These are phyloP conservation scores for Leptarthrus brevirostris DNA, from an alignment of 2,888 invertebrate species.

Conservation along the genomic window DNA sequence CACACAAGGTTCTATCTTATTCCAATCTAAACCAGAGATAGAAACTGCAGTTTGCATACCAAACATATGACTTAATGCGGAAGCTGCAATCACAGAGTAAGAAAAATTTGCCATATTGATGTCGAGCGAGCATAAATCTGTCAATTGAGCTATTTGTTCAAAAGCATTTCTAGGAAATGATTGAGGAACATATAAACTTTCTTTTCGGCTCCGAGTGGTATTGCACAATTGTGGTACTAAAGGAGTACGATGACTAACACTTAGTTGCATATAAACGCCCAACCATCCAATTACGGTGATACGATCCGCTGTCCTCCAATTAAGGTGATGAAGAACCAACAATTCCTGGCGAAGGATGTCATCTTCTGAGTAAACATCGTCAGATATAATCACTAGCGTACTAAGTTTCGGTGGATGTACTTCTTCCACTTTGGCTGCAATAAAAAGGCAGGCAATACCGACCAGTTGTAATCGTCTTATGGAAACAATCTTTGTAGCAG, in stretches of 20 bases:
- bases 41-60: slow-evolving; percentile 75
- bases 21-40: slow-evolving; percentile 84
- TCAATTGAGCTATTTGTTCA: slow-evolving; percentile 84
- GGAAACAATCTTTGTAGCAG: slow-evolving; percentile 80
- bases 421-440: slow-evolving; percentile 88
- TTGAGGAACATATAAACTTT: slow-evolving; percentile 75
- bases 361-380: slow-evolving; percentile 91
- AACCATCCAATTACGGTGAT: slow-evolving; percentile 94
- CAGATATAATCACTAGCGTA: slow-evolving; percentile 97
- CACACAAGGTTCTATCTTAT: slow-evolving; percentile 79
- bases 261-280: slow-evolving; percentile 91
- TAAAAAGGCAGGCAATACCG: slow-evolving; percentile 92
- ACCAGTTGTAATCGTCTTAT: slow-evolving; percentile 93
- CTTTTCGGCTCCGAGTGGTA: neutral
- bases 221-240: slow-evolving; percentile 59
- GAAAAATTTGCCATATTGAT: slow-evolving; percentile 83
- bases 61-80: slow-evolving; percentile 78
- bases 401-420: slow-evolving; percentile 96
- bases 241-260: slow-evolving; percentile 70
- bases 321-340: slow-evolving; percentile 77
- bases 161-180: slow-evolving; percentile 87
- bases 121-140: slow-evolving; percentile 92
- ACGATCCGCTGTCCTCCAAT: slow-evolving; percentile 89
- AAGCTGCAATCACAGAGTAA: slow-evolving; percentile 90
- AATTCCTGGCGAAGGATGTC: slow-evolving; percentile 86